Conservation (phyloP, 2,797 vertebrate genomes). For the Pyrocephalus nanus region DNA sequence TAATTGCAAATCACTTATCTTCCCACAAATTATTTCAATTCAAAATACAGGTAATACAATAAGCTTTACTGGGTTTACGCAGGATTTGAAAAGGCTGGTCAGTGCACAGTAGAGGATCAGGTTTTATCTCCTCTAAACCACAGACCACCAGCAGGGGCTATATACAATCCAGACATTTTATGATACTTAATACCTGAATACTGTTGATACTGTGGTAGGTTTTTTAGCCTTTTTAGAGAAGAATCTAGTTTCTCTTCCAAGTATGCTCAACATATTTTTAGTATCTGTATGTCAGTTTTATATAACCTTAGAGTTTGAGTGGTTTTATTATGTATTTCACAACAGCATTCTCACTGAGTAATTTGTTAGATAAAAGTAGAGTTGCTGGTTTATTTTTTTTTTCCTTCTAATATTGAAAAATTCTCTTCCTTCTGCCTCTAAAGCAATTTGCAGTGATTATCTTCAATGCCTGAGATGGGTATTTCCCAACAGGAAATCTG, state of each 20-base stretch:
- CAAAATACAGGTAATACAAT: neutral
- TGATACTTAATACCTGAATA: constrained; percentile 17
- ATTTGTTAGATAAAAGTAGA: neutral
- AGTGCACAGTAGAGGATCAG: constrained; percentile 34
- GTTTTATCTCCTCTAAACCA: constrained; percentile 53
- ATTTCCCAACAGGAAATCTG: constrained; percentile 16
- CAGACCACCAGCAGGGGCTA: constrained; percentile 17
- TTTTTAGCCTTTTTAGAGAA: neutral
- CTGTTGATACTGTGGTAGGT: neutral
- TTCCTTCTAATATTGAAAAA: neutral
- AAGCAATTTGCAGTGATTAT: neutral
- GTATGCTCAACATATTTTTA: neutral
- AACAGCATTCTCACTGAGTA: neutral
- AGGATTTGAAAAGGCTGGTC: constrained; percentile 41
- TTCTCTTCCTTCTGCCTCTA: neutral
- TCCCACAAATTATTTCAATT: constrained; percentile 5
- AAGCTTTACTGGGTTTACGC: neutral
- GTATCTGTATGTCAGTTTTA: neutral
- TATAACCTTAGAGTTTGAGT: neutral
- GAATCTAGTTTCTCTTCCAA: neutral
- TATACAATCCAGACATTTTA: neutral
- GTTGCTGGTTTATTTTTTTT: neutral
- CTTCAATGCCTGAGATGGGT: neutral
- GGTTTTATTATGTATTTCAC: neutral
- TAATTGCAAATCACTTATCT: neutral